Evolutionary conservation across 2,888 invertebrate genomes (phyloP).

Genomic region (Heliconius ethilla): DNA sequence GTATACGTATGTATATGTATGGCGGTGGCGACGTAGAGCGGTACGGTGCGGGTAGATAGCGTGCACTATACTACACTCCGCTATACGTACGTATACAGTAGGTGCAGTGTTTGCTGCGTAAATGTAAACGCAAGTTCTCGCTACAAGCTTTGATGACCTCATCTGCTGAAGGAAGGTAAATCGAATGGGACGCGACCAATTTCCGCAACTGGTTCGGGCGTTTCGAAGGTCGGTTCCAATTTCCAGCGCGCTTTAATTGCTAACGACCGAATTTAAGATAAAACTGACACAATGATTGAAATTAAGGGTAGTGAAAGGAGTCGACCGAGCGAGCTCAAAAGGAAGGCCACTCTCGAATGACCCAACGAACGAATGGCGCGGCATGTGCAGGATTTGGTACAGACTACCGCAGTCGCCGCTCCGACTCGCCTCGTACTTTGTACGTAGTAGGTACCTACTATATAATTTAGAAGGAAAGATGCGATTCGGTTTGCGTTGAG

Average conservation of each 20-base stretch:
- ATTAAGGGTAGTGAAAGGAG: constrained; percentile 48
- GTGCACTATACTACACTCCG: not conserved
- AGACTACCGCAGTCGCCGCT: constrained; percentile 16
- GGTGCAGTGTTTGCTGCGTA: constrained; percentile 27
- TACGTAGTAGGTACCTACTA: constrained; percentile 1
- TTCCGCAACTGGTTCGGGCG: constrained; percentile 41
- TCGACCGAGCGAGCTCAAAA: constrained; percentile 37
- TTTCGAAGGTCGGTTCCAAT: constrained; percentile 41
- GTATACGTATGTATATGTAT: constrained; percentile 11
- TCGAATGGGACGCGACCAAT: constrained; percentile 40
- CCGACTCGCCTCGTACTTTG: constrained; percentile 29
- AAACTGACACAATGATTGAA: constrained; percentile 40
- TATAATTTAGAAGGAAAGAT: constrained; percentile 2
- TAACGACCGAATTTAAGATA: constrained; percentile 34
- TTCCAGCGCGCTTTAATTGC: constrained; percentile 35
- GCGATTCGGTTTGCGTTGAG: constrained; percentile 2
- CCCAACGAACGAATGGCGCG: constrained; percentile 35
- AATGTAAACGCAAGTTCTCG: constrained; percentile 33
- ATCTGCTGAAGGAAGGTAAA: constrained; percentile 40
- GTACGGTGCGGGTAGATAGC: constrained; percentile 16
- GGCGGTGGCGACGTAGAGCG: constrained; percentile 6
- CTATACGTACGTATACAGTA: constrained; percentile 1
- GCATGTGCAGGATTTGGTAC: constrained; percentile 36
- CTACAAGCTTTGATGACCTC: constrained; percentile 36
- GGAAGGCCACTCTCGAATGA: constrained; percentile 38